Evolutionary conservation across 1,140 invertebrate genomes (phyloP), one percentile per base, ranked within the genome.

Genomic region (Sycophila sp.): DNA sequence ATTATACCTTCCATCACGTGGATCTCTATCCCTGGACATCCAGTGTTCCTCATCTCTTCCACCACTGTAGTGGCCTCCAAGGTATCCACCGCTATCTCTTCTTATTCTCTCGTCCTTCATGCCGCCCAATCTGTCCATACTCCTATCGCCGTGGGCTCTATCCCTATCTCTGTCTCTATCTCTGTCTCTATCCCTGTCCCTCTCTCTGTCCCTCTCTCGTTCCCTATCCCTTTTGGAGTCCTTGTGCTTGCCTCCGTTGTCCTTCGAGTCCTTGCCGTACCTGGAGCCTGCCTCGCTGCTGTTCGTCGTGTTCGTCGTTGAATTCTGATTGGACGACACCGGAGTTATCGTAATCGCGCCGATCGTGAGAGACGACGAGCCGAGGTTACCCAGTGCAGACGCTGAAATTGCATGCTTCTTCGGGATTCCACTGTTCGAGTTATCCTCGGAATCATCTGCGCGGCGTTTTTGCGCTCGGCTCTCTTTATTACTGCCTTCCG

Each of bases 41-140:
- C 83, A 85, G 71, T 85, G 83, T 49, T 85, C 83, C 10, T 85
- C 84, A 4, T 85, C 82, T 22, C 83, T 77, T 28, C 75, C 78
- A 17, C 81, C 83, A 51, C 81, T 83, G 24, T 85, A 84, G 69
- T 85, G 83, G 6, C 81, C 81, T 19, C 76, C 64, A 55, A 77
- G 76, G 49, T 83, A 84, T 10, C 79, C 73, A 6, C 82, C 78
- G 55, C 81, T 81, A 30, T 85, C 83, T 72, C 80, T 79, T 47
- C 83, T 80, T 40, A 86, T 82, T 45, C 83, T 81, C 2, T 84
- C 84, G 62, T 86, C 83, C 53, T 85, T 85, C 3, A 74, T 60
- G 3, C 75, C 77, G 13, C 76, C 73, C 24, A 83, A 72, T 65
- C 84, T 79, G 8, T 86, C 84, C 11, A 77, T 77, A 62, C 72